Percentiles rank a stretch among this genome's conserved stretches.
phyloP scores from a whole-genome alignment of 2,113 vertebrate genomes.

The Phyllostomus hastatus region DNA sequence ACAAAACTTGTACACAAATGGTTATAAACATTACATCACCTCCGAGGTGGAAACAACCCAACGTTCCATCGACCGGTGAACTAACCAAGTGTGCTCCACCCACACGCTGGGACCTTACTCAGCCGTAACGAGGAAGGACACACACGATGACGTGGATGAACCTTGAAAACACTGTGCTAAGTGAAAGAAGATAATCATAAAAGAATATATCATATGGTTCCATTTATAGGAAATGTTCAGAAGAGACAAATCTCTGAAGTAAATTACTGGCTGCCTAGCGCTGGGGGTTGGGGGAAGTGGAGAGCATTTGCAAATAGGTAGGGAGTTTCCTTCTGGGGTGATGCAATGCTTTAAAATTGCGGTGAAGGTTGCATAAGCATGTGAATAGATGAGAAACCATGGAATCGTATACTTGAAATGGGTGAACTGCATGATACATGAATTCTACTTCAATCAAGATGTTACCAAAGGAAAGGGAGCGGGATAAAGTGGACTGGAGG shows the following conservation, averaged over 20 bases:
- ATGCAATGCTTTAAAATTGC: constrained; percentile 20
- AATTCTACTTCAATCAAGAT: neutral
- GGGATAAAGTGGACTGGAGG: neutral
- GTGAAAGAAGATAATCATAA: neutral
- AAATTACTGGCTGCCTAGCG: neutral
- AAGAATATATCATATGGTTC: neutral
- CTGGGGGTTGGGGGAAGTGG: neutral
- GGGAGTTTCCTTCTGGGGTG: neutral
- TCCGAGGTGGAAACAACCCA: neutral
- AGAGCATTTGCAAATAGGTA: neutral
- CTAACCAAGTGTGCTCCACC: neutral
- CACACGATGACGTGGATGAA: neutral
- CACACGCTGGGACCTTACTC: neutral
- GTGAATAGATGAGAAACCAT: neutral
- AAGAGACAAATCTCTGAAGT: neutral
- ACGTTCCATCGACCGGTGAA: neutral
- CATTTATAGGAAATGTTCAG: neutral
- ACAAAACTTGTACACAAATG: neutral
- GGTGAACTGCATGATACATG: neutral
- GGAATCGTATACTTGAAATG: neutral
- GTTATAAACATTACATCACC: neutral
- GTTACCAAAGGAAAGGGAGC: neutral
- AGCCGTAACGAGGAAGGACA: neutral
- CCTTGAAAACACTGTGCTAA: neutral
- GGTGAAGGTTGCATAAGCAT: neutral